Evolutionary conservation across 2,113 vertebrate genomes (phyloP), one percentile per base, ranked within the genome.

Genomic region (Tragelaphus strepsiceros): DNA sequence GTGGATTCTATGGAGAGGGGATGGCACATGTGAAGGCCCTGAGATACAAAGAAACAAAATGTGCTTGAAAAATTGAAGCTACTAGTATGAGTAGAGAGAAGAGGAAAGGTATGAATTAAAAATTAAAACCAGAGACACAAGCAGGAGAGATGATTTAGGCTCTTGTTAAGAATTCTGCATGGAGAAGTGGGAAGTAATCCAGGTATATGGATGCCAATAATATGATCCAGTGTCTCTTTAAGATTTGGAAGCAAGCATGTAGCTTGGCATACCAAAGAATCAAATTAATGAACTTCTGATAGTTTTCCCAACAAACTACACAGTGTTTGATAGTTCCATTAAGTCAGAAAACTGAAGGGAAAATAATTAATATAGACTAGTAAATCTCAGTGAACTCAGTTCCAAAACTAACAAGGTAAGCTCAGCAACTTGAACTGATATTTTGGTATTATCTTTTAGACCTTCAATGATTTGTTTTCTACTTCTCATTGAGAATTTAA

Each of bases 341-440:
- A 96, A 92, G 35, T 90, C 22, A 96, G 51, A 96, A 95, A 85
- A 95, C 19, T n/a, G 17, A 84, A 93, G 90, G 15, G 71, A 96
- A 91, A 95, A 58, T 11, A 95, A 39, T 53, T 54, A 61, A 58
- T 89, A 83, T 91, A 91, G 21, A 22, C 5, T 51, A 94, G 74
- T 35, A 90, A 94, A 95, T 95, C 30, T 94, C 54, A 54, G 9
- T 49, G 13, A 83, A 96, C 58, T 54, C 22, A 80, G 19, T 59
- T 94, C 24, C 49, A 91, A 88, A 96, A 85, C 58, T 91, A 93
- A 43, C 58, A 91, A 95, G 2, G 9, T 80, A 77, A 88, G 82
- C 3, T 83, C 17, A 82, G 35, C 21, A 85, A 81, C 53, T 67
- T 62, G 83, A 67, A 88, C 14, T 88, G 54, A 95, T 17, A 90